phyloP scores from a whole-genome alignment of 2,797 vertebrate species.

The Siniperca obscura region DNA sequence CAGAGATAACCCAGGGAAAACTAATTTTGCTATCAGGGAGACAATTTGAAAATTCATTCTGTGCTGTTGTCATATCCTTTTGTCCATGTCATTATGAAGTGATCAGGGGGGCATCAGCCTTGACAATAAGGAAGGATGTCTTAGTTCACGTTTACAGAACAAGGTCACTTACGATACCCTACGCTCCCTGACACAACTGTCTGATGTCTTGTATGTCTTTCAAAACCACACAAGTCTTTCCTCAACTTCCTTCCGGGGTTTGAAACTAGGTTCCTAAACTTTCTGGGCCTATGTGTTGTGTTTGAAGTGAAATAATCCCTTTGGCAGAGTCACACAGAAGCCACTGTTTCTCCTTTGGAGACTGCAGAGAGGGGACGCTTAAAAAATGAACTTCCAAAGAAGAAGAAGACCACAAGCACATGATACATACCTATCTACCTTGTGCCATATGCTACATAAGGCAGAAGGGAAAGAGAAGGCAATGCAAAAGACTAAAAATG shows the following conservation, averaged over 20 bases:
- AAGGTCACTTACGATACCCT: constrained; percentile 74
- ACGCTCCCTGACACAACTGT: constrained; percentile 51
- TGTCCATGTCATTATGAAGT: constrained; percentile 76
- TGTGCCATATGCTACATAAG: constrained; percentile 61
- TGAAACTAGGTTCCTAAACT: constrained; percentile 68
- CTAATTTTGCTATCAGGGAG: constrained; percentile 79
- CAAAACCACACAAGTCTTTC: constrained; percentile 56
- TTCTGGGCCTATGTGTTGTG: constrained; percentile 48
- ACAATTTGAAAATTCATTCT: constrained; percentile 79
- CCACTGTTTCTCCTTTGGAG: constrained; percentile 63
- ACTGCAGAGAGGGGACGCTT: constrained; percentile 50
- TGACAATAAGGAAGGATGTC: constrained; percentile 66
- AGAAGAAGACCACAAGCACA: constrained; percentile 57
- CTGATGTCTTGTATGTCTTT: constrained; percentile 63
- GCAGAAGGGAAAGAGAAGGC: constrained; percentile 43
- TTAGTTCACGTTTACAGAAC: constrained; percentile 65
- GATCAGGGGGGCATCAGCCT: constrained; percentile 78
- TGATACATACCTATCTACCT: constrained; percentile 64
- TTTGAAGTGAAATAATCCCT: constrained; percentile 75
- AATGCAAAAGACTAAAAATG: constrained; percentile 40
- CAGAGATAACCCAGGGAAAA: constrained; percentile 78
- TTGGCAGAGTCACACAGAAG: constrained; percentile 67
- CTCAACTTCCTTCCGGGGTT: constrained; percentile 54
- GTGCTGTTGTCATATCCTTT: constrained; percentile 77
- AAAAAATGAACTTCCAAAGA: constrained; percentile 64